Evolutionary conservation across 2,888 invertebrate species (phyloP), one percentile per base, ranked within the genome.

Genomic region (Drosophila meridiana): DNA sequence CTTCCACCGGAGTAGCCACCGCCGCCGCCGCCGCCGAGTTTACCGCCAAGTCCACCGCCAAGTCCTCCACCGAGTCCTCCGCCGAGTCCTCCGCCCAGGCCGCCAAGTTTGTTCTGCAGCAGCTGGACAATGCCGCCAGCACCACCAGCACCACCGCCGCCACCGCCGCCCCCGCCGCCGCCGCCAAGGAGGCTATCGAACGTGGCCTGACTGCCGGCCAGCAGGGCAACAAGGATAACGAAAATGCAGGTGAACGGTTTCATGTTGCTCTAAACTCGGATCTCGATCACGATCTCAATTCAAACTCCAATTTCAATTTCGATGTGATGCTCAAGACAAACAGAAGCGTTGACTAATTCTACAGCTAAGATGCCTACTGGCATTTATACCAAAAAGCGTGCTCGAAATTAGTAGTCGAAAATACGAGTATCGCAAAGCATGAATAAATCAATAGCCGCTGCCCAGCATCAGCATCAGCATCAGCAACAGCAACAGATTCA

Each of bases 301-400:
- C 40, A 3, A n/a, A 28, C 45, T 56, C 32, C 13, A 26, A 26
- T 26, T n/a, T 55, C 11, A n/a, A 28, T 48, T 56, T 59, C 52
- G 63, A 58, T 72, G 59, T 76, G 76, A 56, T 87, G 90, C 71
- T 69, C 70, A 83, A 82, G 73, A 63, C 73, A 69, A 81, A 77
- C 78, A 77, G 78, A 80, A 82, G 78, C 81, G 77, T 76, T 86
- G 80, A 91, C 91, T 91, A 90, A 89, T 82, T 73, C 72, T 52
- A 58, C 76, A 69, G 32, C 63, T 64, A 11, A 36, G 38, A 43
- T 32, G 53, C 47, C 78, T 32, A 69, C 79, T 81, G 81, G 73
- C 83, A 82, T 91, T 92, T 91, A 91, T 91, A 83, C 69, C 66
- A 36, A 67, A 69, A 68, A 69, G 34, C 50, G 65, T 14, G 36